Percentiles rank a stretch among this genome's conserved stretches.
phyloP scores from a whole-genome alignment of 2,888 invertebrate species.

The Esperia sulphurella region DNA sequence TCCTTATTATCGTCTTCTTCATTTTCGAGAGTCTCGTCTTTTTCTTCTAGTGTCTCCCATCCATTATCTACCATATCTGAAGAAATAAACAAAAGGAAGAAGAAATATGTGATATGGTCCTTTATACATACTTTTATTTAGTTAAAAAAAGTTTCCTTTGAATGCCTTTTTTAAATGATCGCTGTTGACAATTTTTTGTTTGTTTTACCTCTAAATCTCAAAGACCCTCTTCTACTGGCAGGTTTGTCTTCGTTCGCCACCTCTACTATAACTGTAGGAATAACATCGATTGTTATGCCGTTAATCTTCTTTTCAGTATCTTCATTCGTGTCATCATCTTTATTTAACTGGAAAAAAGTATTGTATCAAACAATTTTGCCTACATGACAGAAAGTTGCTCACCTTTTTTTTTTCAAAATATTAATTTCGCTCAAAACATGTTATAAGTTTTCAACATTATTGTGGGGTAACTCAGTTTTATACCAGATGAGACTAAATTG shows the following conservation, averaged over 20 bases:
- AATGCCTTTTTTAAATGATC: no score
- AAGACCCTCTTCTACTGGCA: constrained; percentile 58
- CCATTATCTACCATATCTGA: constrained; percentile 76
- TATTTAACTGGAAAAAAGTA: constrained; percentile 46
- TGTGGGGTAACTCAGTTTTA: no score
- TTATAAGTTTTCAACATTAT: no score
- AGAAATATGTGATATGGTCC: no score
- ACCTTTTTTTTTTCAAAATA: no score
- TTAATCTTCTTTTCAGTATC: constrained; percentile 56
- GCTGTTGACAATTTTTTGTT: no score
- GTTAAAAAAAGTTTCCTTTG: no score
- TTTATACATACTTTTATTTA: no score
- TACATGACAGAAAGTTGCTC: no score
- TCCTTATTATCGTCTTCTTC: constrained; percentile 28
- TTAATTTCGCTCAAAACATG: no score
- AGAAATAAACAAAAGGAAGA: not conserved
- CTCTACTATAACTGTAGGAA: constrained; percentile 54
- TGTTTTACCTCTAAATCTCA: constrained; percentile 78
- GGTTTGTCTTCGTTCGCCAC: constrained; percentile 53
- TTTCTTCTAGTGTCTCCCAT: constrained; percentile 79
- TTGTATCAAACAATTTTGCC: no score
- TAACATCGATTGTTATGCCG: constrained; percentile 51
- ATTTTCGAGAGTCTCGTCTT: constrained; percentile 55
- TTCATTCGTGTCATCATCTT: constrained; percentile 34
- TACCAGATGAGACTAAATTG: no score